Conservation (phyloP, 1,140 invertebrate genomes). For the Forficula auricularia region DNA sequence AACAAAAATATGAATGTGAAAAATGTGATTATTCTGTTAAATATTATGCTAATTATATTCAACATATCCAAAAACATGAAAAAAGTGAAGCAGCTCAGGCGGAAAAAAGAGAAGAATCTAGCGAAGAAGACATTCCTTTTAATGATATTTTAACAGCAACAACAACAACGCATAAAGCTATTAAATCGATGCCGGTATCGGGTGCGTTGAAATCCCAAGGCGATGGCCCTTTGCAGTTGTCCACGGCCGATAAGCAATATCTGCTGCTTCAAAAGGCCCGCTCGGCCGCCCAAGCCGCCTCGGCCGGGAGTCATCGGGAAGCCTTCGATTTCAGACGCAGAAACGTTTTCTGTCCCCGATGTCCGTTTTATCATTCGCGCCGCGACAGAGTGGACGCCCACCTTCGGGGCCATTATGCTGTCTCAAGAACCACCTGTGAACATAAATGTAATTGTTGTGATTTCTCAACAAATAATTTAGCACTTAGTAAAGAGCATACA, state of each 20-base stretch:
- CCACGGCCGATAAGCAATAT: slow-evolving; percentile 10
- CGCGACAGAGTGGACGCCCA: slow-evolving; percentile 58
- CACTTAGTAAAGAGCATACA: slow-evolving; percentile 60
- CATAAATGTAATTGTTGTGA: slow-evolving; percentile 67
- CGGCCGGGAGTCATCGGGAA: slow-evolving; percentile 22
- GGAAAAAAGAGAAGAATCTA: slow-evolving; percentile 22
- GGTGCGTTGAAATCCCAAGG: background rate
- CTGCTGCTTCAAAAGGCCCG: slow-evolving; percentile 2
- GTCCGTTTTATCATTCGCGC: slow-evolving; percentile 56
- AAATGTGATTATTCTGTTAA: slow-evolving; percentile 78
- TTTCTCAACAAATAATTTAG: slow-evolving; percentile 56
- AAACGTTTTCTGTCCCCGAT: slow-evolving; percentile 44
- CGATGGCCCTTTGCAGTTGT: slow-evolving; percentile 7
- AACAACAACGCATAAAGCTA: background rate
- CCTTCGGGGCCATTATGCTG: slow-evolving; percentile 46
- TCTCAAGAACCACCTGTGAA: slow-evolving; percentile 33
- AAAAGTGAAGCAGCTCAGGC: slow-evolving; percentile 46
- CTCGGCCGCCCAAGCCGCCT: slow-evolving; percentile 2
- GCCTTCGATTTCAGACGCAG: slow-evolving; percentile 25
- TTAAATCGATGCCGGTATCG: background rate
- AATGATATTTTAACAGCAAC: background rate
- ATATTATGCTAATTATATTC: slow-evolving; percentile 64
- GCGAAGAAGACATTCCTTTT: slow-evolving; percentile 14
- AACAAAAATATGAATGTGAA: slow-evolving; percentile 65
- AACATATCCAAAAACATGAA: slow-evolving; percentile 60